These are phyloP conservation scores for Drosophila longiperda DNA, from an alignment of 2,888 invertebrate species.

Conservation along the genomic window DNA sequence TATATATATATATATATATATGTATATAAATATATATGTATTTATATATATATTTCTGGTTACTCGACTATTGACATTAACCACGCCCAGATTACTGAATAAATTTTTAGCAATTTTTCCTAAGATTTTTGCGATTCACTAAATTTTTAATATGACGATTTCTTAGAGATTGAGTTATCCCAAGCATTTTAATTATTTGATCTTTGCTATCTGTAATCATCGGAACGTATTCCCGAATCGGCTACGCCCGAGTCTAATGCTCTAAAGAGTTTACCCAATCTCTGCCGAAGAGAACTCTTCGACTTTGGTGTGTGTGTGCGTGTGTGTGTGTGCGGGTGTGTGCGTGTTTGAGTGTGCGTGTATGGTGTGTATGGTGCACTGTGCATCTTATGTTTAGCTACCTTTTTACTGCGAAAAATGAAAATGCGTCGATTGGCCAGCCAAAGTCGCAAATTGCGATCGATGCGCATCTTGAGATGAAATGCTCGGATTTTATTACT, in stretches of 20 bases:
- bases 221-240: not conserved
- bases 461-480: conserved; percentile 52
- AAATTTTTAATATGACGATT: not conserved
- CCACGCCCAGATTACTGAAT: not conserved
- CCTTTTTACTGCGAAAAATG: conserved; percentile 72
- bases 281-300: not conserved
- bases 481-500: conserved; percentile 24
- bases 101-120: not conserved
- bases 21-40: too few species aligned
- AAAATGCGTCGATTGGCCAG: conserved; percentile 74
- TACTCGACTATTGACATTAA: not conserved
- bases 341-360: too few species aligned
- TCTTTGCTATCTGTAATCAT: not conserved
- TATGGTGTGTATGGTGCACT: not conserved
- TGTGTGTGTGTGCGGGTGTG: not conserved
- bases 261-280: not conserved
- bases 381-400: conserved; percentile 22
- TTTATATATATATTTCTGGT: not conserved
- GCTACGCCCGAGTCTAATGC: not conserved
- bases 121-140: not conserved
- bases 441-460: conserved; percentile 75
- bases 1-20: too few species aligned
- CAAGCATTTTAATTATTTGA: not conserved
- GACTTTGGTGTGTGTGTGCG: not conserved
- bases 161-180: not conserved